Conservation (phyloP, 2,797 vertebrate species). For the Mus minutoides region DNA sequence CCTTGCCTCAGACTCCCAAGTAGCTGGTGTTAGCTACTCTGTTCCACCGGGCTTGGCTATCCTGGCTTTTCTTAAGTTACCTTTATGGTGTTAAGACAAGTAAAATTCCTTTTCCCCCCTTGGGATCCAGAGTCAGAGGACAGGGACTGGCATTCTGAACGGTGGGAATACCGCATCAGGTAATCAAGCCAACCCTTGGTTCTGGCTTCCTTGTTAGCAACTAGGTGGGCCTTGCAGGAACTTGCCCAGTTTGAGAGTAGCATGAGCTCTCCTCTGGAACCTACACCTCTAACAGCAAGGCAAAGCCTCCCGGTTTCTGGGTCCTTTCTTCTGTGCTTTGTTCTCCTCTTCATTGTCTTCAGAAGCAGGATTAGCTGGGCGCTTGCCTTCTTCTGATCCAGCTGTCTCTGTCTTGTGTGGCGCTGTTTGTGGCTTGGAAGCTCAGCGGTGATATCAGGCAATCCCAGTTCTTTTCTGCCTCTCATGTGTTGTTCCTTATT, state of each 20-base stretch:
- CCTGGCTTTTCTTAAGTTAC: slow-evolving; percentile 84
- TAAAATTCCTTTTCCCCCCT: slow-evolving; percentile 76
- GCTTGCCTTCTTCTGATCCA: slow-evolving; percentile 90
- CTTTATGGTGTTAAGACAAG: slow-evolving; percentile 74
- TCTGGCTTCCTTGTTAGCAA: slow-evolving; percentile 93
- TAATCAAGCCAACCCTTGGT: slow-evolving; percentile 88
- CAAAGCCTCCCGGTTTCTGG: slow-evolving; percentile 95
- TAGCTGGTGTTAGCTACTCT: not conserved
- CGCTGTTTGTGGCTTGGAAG: slow-evolving; percentile 94
- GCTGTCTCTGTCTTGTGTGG: slow-evolving; percentile 89
- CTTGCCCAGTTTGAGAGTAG: slow-evolving; percentile 98
- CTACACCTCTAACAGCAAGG: slow-evolving; percentile 96
- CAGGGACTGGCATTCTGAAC: slow-evolving; percentile 77
- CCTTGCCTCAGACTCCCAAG: not conserved
- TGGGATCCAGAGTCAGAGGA: slow-evolving; percentile 83
- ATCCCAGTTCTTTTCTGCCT: slow-evolving; percentile 97
- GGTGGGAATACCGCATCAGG: slow-evolving; percentile 98
- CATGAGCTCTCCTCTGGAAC: slow-evolving; percentile 96
- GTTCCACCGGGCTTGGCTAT: slow-evolving; percentile 76
- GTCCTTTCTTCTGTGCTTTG: slow-evolving; percentile 98
- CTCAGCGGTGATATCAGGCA: slow-evolving; percentile 97
- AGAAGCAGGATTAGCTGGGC: slow-evolving; percentile 90
- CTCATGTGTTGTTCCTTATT: slow-evolving; percentile 98
- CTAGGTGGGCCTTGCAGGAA: slow-evolving; percentile 95
- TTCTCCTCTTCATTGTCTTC: slow-evolving; percentile 94